Conservation (phyloP, 2,797 vertebrate species). For the Enteromius thamalakanensis region DNA sequence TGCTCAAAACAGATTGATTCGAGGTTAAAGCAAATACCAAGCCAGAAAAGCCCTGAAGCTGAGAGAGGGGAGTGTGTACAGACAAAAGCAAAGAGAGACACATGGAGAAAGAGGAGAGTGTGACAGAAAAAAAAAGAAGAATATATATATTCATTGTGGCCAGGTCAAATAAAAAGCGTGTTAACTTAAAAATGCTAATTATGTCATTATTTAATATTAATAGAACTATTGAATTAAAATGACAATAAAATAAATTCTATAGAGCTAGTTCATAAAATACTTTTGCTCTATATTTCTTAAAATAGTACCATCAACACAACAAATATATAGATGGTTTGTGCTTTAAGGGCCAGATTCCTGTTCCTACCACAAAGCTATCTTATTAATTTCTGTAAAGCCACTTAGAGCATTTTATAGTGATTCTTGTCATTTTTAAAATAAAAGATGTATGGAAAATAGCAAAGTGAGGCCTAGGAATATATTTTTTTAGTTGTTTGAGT, state of each 20-base stretch:
- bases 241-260: not conserved
- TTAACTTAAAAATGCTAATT: not conserved
- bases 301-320: not conserved
- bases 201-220: not conserved
- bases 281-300: not conserved
- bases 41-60: constrained; percentile 74
- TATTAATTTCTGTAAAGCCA: not conserved
- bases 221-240: not conserved
- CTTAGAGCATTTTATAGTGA: not conserved
- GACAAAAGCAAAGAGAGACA: constrained; percentile 41
- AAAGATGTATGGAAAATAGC: not conserved
- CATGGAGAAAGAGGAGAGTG: not conserved
- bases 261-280: not conserved
- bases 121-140: not conserved
- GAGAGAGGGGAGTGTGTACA: constrained; percentile 49
- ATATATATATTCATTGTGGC: constrained; percentile 2
- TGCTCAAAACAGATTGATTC: constrained; percentile 79
- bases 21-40: constrained; percentile 78
- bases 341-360: not conserved
- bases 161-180: not conserved
- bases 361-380: not conserved
- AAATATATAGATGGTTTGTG: not conserved
- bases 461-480: not conserved
- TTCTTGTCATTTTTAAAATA: not conserved
- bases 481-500: not conserved